These are phyloP conservation scores for Pseudomyrmex pallidus DNA, from an alignment of 1,140 invertebrate species.

Conservation along the genomic window DNA sequence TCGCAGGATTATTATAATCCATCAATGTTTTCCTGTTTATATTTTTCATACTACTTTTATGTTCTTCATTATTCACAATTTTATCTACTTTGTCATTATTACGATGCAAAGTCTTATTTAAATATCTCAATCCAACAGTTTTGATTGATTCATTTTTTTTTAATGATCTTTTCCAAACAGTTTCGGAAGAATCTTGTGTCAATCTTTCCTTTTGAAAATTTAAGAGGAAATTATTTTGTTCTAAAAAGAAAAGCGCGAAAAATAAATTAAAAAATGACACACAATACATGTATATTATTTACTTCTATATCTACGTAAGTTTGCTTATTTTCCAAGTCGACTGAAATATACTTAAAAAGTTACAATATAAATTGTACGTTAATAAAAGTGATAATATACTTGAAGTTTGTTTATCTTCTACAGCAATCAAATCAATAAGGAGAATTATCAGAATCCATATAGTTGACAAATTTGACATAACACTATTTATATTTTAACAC, in stretches of 20 bases:
- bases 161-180: slow-evolving; percentile 38
- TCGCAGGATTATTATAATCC: slow-evolving; percentile 40
- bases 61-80: background rate
- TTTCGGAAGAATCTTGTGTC: background rate
- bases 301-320: too few relatives aligned
- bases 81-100: background rate
- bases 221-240: background rate
- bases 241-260: background rate
- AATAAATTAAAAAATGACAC: background rate
- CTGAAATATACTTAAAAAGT: too few relatives aligned
- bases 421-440: background rate
- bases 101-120: background rate
- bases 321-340: too few relatives aligned
- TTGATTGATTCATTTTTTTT: background rate
- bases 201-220: background rate
- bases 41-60: background rate
- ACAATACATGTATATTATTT: too few relatives aligned
- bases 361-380: background rate
- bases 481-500: slow-evolving; percentile 58
- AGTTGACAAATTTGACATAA: slow-evolving; percentile 61
- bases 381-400: background rate
- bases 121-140: background rate
- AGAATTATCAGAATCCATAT: slow-evolving; percentile 54
- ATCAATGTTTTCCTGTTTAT: slow-evolving; percentile 32
- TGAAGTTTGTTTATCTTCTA: slow-evolving; percentile 9